Evolutionary conservation across 2,113 vertebrate genomes (phyloP).

Genomic region (Apteryx mantelli): DNA sequence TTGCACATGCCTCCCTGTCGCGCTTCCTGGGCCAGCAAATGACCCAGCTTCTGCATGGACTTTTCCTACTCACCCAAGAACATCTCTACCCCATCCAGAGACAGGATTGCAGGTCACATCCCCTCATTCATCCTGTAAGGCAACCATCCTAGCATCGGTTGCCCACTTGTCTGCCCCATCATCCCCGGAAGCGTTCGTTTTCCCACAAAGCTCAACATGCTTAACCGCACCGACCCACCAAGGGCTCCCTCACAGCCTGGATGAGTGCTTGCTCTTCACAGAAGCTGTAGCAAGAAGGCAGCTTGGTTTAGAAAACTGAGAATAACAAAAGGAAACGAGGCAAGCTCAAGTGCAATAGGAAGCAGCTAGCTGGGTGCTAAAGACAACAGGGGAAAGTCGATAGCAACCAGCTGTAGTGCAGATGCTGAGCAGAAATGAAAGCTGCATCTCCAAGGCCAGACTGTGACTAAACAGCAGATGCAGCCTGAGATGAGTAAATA

Average conservation of each 20-base stretch:
- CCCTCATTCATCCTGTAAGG: not conserved
- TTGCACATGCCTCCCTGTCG: accelerated
- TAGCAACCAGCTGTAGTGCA: constrained; percentile 50
- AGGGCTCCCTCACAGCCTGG: not conserved
- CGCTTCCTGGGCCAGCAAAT: not conserved
- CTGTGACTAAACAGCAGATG: not conserved
- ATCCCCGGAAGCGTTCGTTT: not conserved
- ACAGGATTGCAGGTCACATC: accelerated
- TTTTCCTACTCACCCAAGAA: not conserved
- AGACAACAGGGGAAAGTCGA: constrained; percentile 14
- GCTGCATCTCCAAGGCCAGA: not conserved
- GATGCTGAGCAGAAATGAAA: constrained; percentile 30
- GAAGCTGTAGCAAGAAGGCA: not conserved
- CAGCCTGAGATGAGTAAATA: not conserved
- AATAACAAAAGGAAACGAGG: not conserved
- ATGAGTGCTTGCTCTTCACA: not conserved
- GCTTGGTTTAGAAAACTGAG: not conserved
- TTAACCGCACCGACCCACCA: accelerated
- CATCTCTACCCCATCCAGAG: not conserved
- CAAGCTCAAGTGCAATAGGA: not conserved
- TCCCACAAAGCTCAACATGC: not conserved
- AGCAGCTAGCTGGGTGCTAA: not conserved
- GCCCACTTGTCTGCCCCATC: not conserved
- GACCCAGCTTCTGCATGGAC: not conserved
- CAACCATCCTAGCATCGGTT: no score